These are phyloP conservation scores for Agapetus fuscipes DNA, from an alignment of 2,888 invertebrate genomes.

Conservation along the genomic window DNA sequence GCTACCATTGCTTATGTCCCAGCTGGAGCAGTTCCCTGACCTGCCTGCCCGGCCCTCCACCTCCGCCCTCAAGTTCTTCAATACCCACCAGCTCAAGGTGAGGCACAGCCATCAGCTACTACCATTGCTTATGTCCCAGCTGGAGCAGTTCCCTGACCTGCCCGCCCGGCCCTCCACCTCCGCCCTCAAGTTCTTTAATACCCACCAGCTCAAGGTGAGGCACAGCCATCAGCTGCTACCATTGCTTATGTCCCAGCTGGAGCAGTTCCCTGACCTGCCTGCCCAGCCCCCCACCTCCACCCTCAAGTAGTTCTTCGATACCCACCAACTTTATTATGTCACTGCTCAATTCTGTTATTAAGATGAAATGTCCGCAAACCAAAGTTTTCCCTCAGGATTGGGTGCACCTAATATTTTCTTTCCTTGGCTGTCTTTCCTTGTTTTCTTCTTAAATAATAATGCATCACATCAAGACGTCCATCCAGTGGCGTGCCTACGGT, in stretches of 20 bases:
- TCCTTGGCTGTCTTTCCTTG: no score
- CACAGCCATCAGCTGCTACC: no score
- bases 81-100: constrained; percentile 97
- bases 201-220: constrained; percentile 94
- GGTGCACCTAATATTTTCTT: no score
- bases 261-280: constrained; percentile 95
- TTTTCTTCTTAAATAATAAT: no score
- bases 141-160: constrained; percentile 96
- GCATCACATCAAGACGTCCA: no score
- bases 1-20: no score
- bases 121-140: no score
- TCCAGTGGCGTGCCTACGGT: no score
- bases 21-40: constrained; percentile 96
- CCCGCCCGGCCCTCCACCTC: constrained; percentile 79
- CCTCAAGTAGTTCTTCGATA: constrained; percentile 89
- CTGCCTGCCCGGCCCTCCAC: constrained; percentile 78
- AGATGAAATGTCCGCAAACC: no score
- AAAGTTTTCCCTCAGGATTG: no score
- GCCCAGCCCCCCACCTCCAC: constrained; percentile 81
- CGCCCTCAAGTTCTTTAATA: constrained; percentile 95
- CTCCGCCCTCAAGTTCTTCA: constrained; percentile 93
- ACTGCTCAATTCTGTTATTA: no score
- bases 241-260: constrained; percentile 94
- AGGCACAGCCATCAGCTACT: no score
- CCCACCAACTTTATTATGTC: constrained; percentile 98